A percentile compares a stretch with the other conserved stretches of the same genome.
Evolutionary conservation across 2,797 vertebrate species (phyloP).

Genomic region (Crax fasciolata): DNA sequence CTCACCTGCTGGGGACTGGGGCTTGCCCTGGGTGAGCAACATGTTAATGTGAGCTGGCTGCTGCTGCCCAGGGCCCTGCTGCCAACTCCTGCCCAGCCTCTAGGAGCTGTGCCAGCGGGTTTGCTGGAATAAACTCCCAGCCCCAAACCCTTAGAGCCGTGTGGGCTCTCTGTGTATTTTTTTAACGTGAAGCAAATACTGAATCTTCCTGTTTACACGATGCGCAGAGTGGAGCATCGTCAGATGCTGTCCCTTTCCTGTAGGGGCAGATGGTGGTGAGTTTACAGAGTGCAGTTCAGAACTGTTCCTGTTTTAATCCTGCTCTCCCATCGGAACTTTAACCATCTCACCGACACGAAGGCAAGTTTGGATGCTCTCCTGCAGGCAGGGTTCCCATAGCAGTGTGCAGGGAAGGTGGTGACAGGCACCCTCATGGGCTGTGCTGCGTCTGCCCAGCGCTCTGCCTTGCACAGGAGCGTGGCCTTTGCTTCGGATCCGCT

Average conservation of each 20-base stretch:
- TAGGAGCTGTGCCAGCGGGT: not conserved
- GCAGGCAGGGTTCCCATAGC: not conserved
- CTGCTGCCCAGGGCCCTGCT: not conserved
- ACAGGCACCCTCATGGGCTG: not conserved
- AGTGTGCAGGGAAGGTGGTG: too few relatives aligned
- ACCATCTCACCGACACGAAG: fast-evolving
- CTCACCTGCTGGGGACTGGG: not conserved
- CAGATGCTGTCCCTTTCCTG: not conserved
- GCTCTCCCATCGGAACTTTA: not conserved
- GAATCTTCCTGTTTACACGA: slow-evolving; percentile 41
- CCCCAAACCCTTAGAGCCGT: not conserved
- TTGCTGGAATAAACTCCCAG: slow-evolving; percentile 13
- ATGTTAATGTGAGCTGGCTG: not conserved
- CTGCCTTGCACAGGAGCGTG: not conserved
- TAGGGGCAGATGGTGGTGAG: not conserved
- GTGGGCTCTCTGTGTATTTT: not conserved
- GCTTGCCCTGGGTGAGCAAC: not conserved
- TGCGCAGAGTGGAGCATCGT: not conserved
- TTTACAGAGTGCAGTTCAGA: not conserved
- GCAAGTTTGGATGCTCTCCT: not conserved
- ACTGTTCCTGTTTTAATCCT: not conserved
- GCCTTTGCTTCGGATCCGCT: not conserved
- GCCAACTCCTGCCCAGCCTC: not conserved
- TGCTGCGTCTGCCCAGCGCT: too few relatives aligned
- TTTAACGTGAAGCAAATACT: not conserved